Base-by-base conservation (phyloP, 2,888 invertebrate species). In the Cryptocephalus primarius region DNA sequence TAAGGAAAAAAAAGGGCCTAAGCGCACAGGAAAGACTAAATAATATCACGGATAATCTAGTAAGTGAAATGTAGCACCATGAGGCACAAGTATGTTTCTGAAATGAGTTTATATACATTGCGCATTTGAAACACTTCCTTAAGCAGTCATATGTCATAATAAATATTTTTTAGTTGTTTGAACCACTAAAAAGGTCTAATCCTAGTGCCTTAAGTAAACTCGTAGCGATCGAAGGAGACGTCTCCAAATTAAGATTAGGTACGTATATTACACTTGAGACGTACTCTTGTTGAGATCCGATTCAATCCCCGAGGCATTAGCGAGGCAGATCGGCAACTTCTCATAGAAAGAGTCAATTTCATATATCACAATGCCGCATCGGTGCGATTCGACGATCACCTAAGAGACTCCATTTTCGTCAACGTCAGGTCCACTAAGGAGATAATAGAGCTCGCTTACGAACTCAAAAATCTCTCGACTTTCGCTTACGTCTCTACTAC, bases 401-500 rank as follows among this genome's bases (percentile, higher is more conserved):
- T 93, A 2, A 78, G 76, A 52, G 73, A 72, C 38, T 82, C 86
- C 0, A 73, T 80, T 1, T 65, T 79, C 4, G 57, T 80, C 53
- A 87, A 87, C 48, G 75, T 81, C 0, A 70, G 80, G 43, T 82
- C 84, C 0, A 80, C 85, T 0, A 72, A 77, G 38, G 81, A 85
- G 59, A 59, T 82, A 1, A 72, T 80, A 3, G 73, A 78, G 32
- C 66, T 86, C 4, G 81, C 79, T 0, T 67, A 75, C 40, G 71
- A 74, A 34, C 72, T 81, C 55, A 74, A 73, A 45, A 66, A 78
- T 31, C 44, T 65, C 8, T 49, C 52, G n/a, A 78, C 48, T 8
- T 70, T 88, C 9, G 72, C 90, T 1, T 91, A 94, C 66, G 82
- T 92, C 0, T 92, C 91, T 0, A 91, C 93, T 0, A 86, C 90